Percentiles rank a stretch among this genome's conserved stretches.
Conservation (phyloP, 2,797 vertebrate genomes). For the Uromys caudimaculatus region DNA sequence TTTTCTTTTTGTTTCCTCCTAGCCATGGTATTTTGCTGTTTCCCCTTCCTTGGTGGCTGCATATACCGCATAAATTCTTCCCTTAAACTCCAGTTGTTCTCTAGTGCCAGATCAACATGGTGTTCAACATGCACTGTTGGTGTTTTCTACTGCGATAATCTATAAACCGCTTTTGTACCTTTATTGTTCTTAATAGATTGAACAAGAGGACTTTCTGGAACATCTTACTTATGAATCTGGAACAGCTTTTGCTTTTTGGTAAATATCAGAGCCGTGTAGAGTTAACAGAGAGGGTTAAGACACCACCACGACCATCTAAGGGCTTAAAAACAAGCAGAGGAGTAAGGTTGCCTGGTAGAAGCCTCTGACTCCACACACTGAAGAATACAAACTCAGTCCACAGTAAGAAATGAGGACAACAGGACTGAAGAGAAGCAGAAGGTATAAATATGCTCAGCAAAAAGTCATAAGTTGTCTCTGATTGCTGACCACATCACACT, state of each 20-base stretch:
- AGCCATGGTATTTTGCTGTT: not conserved
- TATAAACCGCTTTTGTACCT: not conserved
- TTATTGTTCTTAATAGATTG: not conserved
- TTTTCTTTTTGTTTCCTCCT: not conserved
- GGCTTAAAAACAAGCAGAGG: slow-evolving; percentile 42
- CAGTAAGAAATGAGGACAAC: not conserved
- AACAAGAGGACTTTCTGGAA: slow-evolving; percentile 3
- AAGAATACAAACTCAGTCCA: not conserved
- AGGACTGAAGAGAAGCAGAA: not conserved
- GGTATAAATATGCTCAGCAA: not conserved
- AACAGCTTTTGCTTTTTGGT: not conserved
- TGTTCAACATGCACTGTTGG: not conserved
- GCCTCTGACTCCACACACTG: not conserved
- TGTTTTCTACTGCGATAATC: not conserved
- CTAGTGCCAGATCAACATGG: not conserved
- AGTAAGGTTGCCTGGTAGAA: not conserved
- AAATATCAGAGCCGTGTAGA: slow-evolving; percentile 16
- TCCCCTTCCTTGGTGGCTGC: not conserved
- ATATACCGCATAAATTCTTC: not conserved
- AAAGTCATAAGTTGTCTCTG: not conserved
- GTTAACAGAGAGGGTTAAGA: not conserved
- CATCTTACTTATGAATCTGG: not conserved
- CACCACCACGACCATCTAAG: not conserved
- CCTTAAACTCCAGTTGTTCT: not conserved
- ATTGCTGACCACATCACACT: not conserved